Percentiles rank a stretch among this genome's conserved stretches.
Conservation (phyloP, 2,888 invertebrate species). For the Watsonalla binaria region DNA sequence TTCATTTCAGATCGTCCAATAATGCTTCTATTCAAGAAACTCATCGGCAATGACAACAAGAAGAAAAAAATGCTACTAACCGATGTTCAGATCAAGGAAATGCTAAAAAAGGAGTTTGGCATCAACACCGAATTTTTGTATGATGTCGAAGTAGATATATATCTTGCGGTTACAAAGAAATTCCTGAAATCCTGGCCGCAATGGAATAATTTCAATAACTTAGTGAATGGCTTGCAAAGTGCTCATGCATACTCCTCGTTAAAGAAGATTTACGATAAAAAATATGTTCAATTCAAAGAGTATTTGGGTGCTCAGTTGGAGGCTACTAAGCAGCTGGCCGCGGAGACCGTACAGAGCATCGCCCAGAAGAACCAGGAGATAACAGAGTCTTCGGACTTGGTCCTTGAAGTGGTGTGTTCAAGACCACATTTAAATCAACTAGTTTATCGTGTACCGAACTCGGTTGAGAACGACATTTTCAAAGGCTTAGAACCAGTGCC, state of each 20-base stretch:
- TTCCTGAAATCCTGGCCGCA: conserved; percentile 62
- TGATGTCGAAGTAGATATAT: conserved; percentile 51
- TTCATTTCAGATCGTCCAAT: conserved; percentile 50
- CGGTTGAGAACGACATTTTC: conserved; percentile 34
- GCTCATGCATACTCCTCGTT: conserved; percentile 22
- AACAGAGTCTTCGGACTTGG: conserved; percentile 19
- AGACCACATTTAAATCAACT: conserved; percentile 40
- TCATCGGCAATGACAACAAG: conserved; percentile 40
- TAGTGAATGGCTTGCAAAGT: conserved; percentile 32
- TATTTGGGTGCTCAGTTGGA: conserved; percentile 42
- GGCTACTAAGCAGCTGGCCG: conserved; percentile 26
- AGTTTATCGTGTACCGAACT: conserved; percentile 34
- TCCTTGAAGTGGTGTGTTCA: conserved; percentile 39
- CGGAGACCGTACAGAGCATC: conserved; percentile 20
- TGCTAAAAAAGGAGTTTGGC: conserved; percentile 48
- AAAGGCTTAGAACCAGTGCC: conserved; percentile 26
- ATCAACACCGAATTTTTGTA: conserved; percentile 37
- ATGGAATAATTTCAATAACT: conserved; percentile 55
- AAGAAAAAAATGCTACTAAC: conserved; percentile 55
- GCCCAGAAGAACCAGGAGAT: conserved; percentile 8
- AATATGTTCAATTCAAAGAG: conserved; percentile 43
- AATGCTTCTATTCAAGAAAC: conserved; percentile 45
- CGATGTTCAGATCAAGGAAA: conserved; percentile 50
- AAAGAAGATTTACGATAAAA: conserved; percentile 31
- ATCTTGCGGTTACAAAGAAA: conserved; percentile 54